These are phyloP conservation scores for Macroramphosus scolopax DNA, from an alignment of 2,797 vertebrate genomes.

Conservation along the genomic window DNA sequence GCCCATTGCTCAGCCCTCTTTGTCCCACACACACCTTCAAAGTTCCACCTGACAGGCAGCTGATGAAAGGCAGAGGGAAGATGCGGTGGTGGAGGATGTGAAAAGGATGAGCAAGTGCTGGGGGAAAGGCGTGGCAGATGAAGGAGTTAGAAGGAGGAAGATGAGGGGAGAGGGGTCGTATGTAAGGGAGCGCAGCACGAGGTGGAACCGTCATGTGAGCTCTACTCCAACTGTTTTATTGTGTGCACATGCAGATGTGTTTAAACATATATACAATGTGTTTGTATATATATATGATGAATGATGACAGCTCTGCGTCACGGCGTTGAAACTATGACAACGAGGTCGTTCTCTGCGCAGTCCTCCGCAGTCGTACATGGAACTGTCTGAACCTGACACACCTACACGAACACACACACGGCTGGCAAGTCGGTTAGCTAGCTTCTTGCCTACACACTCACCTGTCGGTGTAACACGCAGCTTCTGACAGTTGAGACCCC, in stretches of 20 bases:
- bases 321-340: conserved; percentile 1
- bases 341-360: background rate
- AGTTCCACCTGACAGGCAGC: conserved; percentile 25
- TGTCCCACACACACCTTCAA: conserved; percentile 9
- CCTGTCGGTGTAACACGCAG: background rate
- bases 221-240: conserved; percentile 3
- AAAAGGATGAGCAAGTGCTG: background rate
- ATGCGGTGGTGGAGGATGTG: conserved; percentile 1
- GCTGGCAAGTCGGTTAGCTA: background rate
- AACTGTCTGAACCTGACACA: background rate
- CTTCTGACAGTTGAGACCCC: conserved; percentile 12
- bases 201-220: conserved; percentile 12
- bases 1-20: background rate
- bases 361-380: too few relatives aligned
- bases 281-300: background rate
- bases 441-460: background rate
- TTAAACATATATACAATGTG: background rate
- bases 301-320: conserved; percentile 9
- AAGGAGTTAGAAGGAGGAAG: conserved; percentile 10
- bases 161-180: background rate
- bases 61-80: conserved; percentile 28
- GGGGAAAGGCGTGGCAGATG: conserved; percentile 10
- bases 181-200: background rate
- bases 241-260: background rate
- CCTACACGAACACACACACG: background rate